These are phyloP conservation scores for Recurvirostra avosetta DNA, from an alignment of 2,113 vertebrate genomes.

Conservation along the genomic window DNA sequence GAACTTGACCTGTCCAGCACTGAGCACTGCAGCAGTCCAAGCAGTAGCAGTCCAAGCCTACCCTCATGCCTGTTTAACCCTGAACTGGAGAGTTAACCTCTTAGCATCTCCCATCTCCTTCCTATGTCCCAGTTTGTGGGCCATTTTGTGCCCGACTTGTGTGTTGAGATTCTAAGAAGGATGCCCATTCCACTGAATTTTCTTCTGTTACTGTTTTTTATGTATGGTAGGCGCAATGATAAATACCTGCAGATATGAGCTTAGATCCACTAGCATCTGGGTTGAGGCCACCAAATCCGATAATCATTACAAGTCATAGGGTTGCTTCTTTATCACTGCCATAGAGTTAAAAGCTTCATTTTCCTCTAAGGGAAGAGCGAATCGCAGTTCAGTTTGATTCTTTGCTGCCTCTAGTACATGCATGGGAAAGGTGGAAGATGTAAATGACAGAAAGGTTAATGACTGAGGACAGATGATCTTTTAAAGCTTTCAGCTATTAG, in stretches of 20 bases:
- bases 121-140: background rate
- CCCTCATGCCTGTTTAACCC: background rate
- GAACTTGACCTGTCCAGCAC: background rate
- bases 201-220: background rate
- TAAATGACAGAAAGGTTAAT: slow-evolving; percentile 46
- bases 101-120: background rate
- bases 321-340: background rate
- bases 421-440: background rate
- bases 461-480: background rate
- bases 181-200: background rate
- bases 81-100: background rate
- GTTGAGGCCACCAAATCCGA: background rate
- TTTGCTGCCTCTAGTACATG: background rate
- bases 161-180: background rate
- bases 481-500: slow-evolving; percentile 19
- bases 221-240: background rate
- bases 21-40: background rate
- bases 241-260: background rate
- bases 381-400: background rate
- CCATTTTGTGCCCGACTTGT: background rate
- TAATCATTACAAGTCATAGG: background rate
- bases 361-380: background rate
- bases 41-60: background rate
- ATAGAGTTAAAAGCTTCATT: background rate
- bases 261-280: background rate